Percentiles rank a stretch among this genome's conserved stretches.
These are phyloP conservation scores for Hylomyscus alleni DNA, from an alignment of 2,797 vertebrate genomes.

Conservation along the genomic window DNA sequence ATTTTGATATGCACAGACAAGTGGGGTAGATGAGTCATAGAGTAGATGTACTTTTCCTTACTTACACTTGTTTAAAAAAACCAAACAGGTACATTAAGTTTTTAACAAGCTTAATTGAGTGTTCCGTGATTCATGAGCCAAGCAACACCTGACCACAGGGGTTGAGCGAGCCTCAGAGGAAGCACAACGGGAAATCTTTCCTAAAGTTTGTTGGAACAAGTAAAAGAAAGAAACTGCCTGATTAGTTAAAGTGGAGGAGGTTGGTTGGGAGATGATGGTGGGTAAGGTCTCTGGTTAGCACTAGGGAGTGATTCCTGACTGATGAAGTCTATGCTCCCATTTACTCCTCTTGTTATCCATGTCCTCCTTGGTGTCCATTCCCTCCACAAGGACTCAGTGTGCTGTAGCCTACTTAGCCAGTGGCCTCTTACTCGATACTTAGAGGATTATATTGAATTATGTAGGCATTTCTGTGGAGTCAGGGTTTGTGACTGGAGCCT, in stretches of 20 bases:
- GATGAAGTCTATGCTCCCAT: background rate
- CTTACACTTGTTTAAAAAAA: slow-evolving; percentile 6
- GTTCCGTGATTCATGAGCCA: background rate
- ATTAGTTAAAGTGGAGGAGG: background rate
- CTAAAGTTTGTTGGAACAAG: background rate
- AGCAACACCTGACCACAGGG: background rate
- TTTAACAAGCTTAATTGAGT: background rate
- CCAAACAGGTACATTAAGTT: background rate
- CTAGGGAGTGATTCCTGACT: background rate
- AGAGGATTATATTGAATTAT: background rate
- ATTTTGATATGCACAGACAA: background rate
- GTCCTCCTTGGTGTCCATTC: background rate
- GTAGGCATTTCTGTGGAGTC: background rate
- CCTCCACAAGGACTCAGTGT: background rate
- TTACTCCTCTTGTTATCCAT: background rate
- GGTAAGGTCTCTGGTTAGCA: background rate
- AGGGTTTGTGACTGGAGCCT: background rate
- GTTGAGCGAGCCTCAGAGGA: background rate
- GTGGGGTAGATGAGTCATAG: background rate
- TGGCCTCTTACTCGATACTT: background rate
- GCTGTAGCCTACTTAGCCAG: background rate
- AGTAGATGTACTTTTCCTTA: background rate
- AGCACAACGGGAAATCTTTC: background rate
- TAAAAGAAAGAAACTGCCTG: background rate
- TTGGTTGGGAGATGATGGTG: background rate